Conservation (phyloP, 2,113 vertebrate genomes). For the Corythaeola cristata region DNA sequence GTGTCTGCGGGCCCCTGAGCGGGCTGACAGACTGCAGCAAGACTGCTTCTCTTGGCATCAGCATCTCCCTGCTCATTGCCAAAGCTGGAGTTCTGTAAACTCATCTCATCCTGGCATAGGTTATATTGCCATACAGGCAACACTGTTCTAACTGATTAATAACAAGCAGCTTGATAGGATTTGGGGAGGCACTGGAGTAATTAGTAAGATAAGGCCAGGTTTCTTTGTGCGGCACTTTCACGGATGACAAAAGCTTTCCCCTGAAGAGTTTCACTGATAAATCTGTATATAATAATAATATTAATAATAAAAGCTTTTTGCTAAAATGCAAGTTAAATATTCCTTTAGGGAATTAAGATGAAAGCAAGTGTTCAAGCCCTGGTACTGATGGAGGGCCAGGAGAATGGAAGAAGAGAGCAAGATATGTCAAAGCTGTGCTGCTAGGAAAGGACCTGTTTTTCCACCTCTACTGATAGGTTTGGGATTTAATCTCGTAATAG, state of each 20-base stretch:
- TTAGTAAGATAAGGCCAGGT: conserved; percentile 72
- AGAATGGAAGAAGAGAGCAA: neutral
- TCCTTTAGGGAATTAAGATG: conserved; percentile 11
- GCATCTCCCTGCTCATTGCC: neutral
- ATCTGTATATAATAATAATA: conserved; percentile 57
- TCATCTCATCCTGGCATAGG: conserved; percentile 16
- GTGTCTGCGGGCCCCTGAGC: neutral
- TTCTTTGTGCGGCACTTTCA: conserved; percentile 63
- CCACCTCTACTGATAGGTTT: neutral
- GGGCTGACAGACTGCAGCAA: neutral
- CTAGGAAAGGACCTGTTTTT: neutral
- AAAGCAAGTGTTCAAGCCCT: neutral
- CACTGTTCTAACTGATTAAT: conserved; percentile 63
- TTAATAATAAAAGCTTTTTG: conserved; percentile 34
- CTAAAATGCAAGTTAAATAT: conserved; percentile 43
- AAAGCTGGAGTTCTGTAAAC: conserved; percentile 49
- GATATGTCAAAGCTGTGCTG: neutral
- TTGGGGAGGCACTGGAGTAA: conserved; percentile 64
- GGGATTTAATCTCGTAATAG: neutral
- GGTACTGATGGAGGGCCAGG: neutral
- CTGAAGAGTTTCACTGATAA: conserved; percentile 62
- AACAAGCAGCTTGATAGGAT: conserved; percentile 64
- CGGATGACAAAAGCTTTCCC: conserved; percentile 62
- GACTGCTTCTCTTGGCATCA: neutral
- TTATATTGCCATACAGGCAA: conserved; percentile 28